Base-by-base conservation (phyloP, 2,113 vertebrate species). In the Dasyurus viverrinus region DNA sequence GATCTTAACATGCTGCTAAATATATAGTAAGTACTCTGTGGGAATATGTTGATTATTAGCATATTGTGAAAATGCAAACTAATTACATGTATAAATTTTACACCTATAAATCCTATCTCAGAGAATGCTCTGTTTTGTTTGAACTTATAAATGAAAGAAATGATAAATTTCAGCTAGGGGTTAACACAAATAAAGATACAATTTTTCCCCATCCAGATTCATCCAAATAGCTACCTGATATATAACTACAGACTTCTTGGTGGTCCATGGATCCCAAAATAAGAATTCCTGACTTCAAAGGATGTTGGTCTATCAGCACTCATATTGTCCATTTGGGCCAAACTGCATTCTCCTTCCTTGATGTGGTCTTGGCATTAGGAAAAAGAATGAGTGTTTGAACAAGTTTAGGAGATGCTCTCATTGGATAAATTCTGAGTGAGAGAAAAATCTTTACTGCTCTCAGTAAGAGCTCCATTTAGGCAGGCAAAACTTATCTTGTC, bases 401-500 rank as follows among this genome's bases (percentile, higher is more conserved):
- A 93, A 94, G 47, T 30, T 76, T 92, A 89, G 55, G 90, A 95
- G 89, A 94, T 96, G 90, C 16, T 92, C 50, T 94, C 23, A 27
- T 12, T 94, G 53, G 26, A 27, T 26, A 46, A 22, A 94, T 95
- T 92, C 54, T 68, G 96, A 94, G 60, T 90, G 90, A 55, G 54
- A 93, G 16, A 60, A 90, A 95, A 92, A 2, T 57, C 93, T 76
- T 27, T 52, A n/a, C 91, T 55, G 68, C 23, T 94, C 96, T 52
- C 24, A 91, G 2, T 89, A 27, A 94, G n/a, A 91, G 90, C 53
- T 0, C 25, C 92, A 94, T 97, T 90, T 92, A 95, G 22, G 36
- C 27, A 90, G 68, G 91, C 46, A 94, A 95, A 95, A 26, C 76
- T 95, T 54, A 92, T 91, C 93, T 94, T 96, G 93, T 92, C 50